These are phyloP conservation scores for Drosophila sechellia DNA, from an alignment of 1,140 invertebrate genomes.

Conservation along the genomic window DNA sequence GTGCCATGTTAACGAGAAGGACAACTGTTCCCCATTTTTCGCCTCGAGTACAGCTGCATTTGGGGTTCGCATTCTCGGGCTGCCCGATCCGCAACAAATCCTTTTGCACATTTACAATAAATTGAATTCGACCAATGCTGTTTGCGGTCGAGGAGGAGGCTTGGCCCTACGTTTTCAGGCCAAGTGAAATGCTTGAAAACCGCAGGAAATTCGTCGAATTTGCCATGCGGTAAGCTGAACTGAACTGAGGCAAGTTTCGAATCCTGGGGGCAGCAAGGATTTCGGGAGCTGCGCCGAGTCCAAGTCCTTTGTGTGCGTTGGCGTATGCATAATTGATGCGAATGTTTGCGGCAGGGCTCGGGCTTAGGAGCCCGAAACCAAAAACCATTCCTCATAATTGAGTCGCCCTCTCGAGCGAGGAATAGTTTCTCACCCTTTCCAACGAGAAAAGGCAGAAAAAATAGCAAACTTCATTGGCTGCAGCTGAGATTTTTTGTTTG, in stretches of 20 bases:
- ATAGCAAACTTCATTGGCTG: conserved; percentile 44
- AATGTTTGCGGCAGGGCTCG: conserved; percentile 70
- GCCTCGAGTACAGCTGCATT: conserved; percentile 53
- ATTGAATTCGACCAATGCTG: conserved; percentile 81
- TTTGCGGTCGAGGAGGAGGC: conserved; percentile 53
- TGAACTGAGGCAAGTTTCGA: conserved; percentile 16
- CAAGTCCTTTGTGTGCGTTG: conserved; percentile 55
- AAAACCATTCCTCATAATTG: conserved; percentile 55
- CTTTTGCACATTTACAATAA: conserved; percentile 78
- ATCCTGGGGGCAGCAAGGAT: conserved; percentile 51
- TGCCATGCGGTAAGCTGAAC: conserved; percentile 71
- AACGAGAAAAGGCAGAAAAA: conserved; percentile 4
- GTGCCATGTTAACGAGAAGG: conserved; percentile 76
- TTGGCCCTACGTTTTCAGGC: conserved; percentile 21
- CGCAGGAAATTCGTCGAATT: conserved; percentile 83
- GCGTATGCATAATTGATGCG: conserved; percentile 83
- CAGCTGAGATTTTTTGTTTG: conserved; percentile 54
- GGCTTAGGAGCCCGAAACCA: conserved; percentile 56
- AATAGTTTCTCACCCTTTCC: conserved; percentile 9
- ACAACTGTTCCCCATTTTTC: conserved; percentile 42
- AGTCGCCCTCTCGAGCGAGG: conserved; percentile 27
- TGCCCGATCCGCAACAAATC: conserved; percentile 55
- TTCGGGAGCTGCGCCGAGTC: conserved; percentile 21
- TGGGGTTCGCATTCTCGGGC: conserved; percentile 5
- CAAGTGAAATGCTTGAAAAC: conserved; percentile 72